A percentile compares a stretch with the other conserved stretches of the same genome.
Conservation (phyloP, 2,113 vertebrate species). For the Barnardius zonarius region DNA sequence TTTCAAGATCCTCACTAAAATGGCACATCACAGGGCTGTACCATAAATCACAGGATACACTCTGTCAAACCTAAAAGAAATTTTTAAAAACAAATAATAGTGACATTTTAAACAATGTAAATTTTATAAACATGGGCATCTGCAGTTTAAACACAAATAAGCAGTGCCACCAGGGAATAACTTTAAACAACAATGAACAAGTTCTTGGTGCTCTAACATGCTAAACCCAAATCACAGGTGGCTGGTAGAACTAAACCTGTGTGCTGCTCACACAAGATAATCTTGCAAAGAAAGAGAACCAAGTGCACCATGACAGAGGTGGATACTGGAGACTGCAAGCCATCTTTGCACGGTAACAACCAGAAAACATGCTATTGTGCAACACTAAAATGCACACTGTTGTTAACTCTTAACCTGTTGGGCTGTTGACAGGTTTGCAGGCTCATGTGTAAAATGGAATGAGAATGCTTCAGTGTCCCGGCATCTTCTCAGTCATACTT, state of each 20-base stretch:
- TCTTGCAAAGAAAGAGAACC: slow-evolving; percentile 4
- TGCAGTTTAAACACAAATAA: slow-evolving; percentile 45
- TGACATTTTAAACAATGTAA: slow-evolving; percentile 35
- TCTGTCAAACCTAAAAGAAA: slow-evolving; percentile 37
- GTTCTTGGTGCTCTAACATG: background rate
- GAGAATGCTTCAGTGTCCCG: rapidly evolving
- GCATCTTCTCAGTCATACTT: background rate
- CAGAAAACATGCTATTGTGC: background rate
- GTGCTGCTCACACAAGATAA: background rate
- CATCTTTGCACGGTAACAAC: background rate
- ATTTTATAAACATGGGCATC: background rate
- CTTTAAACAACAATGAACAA: slow-evolving; percentile 23
- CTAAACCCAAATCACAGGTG: background rate
- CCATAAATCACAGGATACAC: slow-evolving; percentile 39
- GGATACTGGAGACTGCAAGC: background rate
- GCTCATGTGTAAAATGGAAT: background rate
- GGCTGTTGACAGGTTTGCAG: background rate
- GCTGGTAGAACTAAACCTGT: background rate
- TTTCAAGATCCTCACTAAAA: slow-evolving; percentile 55
- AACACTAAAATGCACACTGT: rapidly evolving
- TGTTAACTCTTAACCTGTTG: background rate
- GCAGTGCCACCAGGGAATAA: background rate
- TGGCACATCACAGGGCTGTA: background rate
- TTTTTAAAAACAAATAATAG: slow-evolving; percentile 46
- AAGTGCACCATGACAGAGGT: background rate